Percentiles rank a stretch among this genome's conserved stretches.
Evolutionary conservation across 1,140 invertebrate species (phyloP).

Genomic region (Sarcophaga peregrina): DNA sequence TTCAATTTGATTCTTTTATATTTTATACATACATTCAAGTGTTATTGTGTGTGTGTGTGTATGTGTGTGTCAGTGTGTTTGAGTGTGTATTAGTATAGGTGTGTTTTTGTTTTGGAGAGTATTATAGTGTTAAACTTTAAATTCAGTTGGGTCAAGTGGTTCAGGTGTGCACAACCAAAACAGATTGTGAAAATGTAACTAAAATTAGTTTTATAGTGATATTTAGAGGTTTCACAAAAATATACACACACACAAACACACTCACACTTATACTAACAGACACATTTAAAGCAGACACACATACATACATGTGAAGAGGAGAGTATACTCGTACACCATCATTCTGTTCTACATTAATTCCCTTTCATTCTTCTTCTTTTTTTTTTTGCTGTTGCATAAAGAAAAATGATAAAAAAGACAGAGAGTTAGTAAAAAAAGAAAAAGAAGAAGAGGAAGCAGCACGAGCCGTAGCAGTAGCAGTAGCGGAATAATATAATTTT

Average conservation of each 20-base stretch:
- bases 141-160: constrained; percentile 28
- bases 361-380: neutral
- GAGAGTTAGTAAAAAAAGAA: neutral
- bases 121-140: constrained; percentile 29
- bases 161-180: constrained; percentile 41
- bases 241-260: neutral
- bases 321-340: no score
- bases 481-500: neutral
- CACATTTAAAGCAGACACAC: neutral
- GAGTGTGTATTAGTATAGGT: neutral
- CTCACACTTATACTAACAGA: neutral
- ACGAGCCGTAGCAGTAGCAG: no score
- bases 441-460: no score
- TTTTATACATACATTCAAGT: neutral
- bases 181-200: constrained; percentile 41
- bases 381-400: neutral
- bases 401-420: neutral
- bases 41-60: neutral
- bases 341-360: neutral
- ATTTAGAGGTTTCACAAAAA: constrained; percentile 28
- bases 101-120: neutral
- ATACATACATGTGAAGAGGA: no score
- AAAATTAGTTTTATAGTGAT: constrained; percentile 40
- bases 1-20: no score
- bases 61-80: neutral